These are phyloP conservation scores for Lamprotornis superbus DNA, from an alignment of 2,113 vertebrate species.

Conservation along the genomic window DNA sequence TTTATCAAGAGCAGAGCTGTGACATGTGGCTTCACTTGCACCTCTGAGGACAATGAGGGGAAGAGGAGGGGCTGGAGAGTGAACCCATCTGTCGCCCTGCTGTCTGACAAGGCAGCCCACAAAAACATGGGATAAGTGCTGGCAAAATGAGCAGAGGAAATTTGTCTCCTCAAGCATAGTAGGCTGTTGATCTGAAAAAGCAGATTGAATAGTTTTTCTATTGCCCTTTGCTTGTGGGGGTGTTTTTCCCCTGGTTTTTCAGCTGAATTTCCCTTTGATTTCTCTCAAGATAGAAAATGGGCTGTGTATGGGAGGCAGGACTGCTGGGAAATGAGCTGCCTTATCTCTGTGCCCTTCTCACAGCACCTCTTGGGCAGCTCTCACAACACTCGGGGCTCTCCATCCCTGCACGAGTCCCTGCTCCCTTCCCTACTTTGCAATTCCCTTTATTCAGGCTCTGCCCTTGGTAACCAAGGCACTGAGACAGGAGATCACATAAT, in stretches of 20 bases:
- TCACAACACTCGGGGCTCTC: accelerated
- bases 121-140: background rate
- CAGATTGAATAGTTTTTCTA: background rate
- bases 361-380: accelerated
- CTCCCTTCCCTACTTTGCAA: background rate
- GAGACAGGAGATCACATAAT: background rate
- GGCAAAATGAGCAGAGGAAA: background rate
- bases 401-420: background rate
- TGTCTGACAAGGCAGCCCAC: background rate
- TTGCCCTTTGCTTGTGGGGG: background rate
- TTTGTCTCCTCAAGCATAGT: background rate
- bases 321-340: background rate
- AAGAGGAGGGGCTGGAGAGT: background rate
- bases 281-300: background rate
- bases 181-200: background rate
- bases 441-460: background rate
- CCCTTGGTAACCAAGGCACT: background rate
- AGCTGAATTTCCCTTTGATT: background rate
- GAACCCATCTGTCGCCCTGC: conserved; percentile 18
- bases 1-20: background rate
- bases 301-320: background rate
- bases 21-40: background rate
- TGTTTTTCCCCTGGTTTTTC: background rate
- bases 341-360: background rate
- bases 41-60: conserved; percentile 5